Evolutionary conservation across 2,797 vertebrate genomes (phyloP), one percentile per base, ranked within the genome.

Genomic region (Amblyraja radiata): DNA sequence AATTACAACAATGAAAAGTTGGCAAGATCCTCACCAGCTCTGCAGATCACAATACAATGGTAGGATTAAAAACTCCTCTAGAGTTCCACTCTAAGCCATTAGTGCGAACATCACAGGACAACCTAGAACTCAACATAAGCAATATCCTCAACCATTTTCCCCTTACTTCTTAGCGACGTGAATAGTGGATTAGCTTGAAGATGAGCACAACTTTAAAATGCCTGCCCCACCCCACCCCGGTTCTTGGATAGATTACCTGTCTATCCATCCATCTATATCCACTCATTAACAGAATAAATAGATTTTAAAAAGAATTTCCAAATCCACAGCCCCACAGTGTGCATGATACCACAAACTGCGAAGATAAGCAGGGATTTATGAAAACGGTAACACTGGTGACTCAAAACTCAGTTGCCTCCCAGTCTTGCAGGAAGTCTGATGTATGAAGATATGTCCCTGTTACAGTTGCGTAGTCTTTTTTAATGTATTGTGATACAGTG

Each of bases 301-400:
- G 90, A 36, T 14, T 76, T 76, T 14, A 76, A 74, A 92, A 92
- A 76, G 90, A 58, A 90, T 54, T 74, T 91, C 23, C 90, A 74
- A 91, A 92, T 92, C 68, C 18, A 90, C 18, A 68, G 65, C n/a
- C 90, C 74, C 90, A 73, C 36, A 21, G 2, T 73, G 88, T 36
- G 63, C 46, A 71, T 76, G 90, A 39, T 39, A 63, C 54, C 9
- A 25, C 4, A 73, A 74, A 91, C 68, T 54, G 36, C 25, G 1
- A 54, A 46, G 21, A 91, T 0, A 6, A 74, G 86, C 86, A 71
- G 86, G 63, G 46, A 74, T 92, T 91, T 46, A 54, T 46, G 71
- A 92, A 92, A 92, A 91, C 25, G 11, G 32, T 84, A 90, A 90
- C 63, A 90, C 61, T 90, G 86, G 21, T 73, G 71, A 92, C 54